phyloP scores from a whole-genome alignment of 1,140 invertebrate genomes.

The Bombus sylvicola region DNA sequence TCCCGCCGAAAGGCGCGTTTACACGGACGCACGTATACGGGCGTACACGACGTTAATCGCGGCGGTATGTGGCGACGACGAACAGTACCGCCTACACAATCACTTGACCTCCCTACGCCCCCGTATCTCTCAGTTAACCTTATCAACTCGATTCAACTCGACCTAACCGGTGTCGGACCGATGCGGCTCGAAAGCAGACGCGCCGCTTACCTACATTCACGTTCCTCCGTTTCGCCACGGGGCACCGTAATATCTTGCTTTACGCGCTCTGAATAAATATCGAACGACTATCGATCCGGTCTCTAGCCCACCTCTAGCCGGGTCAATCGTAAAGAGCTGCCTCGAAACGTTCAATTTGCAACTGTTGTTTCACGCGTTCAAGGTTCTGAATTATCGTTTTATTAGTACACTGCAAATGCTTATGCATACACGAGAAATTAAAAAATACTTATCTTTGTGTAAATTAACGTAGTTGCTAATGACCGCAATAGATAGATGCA shows the following conservation, averaged over 20 bases:
- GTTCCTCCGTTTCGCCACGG: constrained; percentile 15
- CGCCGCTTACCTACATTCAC: constrained; percentile 52
- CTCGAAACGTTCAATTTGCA: neutral
- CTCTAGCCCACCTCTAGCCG: neutral
- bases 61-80: constrained; percentile 75
- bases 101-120: constrained; percentile 82
- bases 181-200: constrained; percentile 37
- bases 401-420: neutral
- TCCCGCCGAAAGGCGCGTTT: constrained; percentile 42
- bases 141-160: constrained; percentile 80
- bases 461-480: too few relatives aligned
- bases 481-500: too few relatives aligned
- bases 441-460: too few relatives aligned
- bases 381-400: neutral
- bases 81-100: constrained; percentile 77
- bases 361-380: neutral
- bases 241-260: constrained; percentile 11
- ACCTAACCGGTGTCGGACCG: constrained; percentile 73
- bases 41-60: constrained; percentile 68
- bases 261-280: constrained; percentile 31
- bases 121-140: constrained; percentile 81
- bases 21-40: constrained; percentile 36
- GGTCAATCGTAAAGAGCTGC: neutral
- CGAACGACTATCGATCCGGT: neutral
- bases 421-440: too few relatives aligned